Base-by-base conservation (phyloP, 2,888 invertebrate genomes). In the Ligdia adustata region DNA sequence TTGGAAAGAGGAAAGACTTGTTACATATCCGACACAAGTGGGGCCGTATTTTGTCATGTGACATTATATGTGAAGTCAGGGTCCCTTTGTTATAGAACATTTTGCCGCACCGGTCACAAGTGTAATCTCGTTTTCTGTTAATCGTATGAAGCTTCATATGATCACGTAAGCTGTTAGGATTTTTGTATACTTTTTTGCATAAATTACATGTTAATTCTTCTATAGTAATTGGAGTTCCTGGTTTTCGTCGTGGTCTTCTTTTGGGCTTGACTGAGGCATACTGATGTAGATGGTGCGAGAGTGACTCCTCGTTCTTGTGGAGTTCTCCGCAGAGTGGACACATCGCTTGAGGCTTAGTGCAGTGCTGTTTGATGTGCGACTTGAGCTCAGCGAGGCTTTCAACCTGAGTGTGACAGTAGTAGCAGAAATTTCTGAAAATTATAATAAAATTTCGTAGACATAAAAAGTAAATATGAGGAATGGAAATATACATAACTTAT, bases 11-110 rank as follows among this genome's bases (percentile, higher is more conserved):
- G 43, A 90, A 90, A 0, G 88, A 79, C 27, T 79, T 86, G 33
- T 86, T 85, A 46, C 90, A 90, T 31, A 90, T 89, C 16, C 77
- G 74, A 43, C 90, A 90, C 0, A 75, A 68, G 33, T 89, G 84
- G 0, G 90, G 88, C 18, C 82, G 71, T 15, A 80, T 68, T 35
- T 87, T 76, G 31, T 90, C 88, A 9, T 90, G 90, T 0, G 83
- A 78, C 72, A 88, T 79, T 2, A 90, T 86, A 37, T 90, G 90
- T 0, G 86, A 83, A 0, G 83, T 87, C 0, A 90, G 49, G 0
- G 90, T 87, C 0, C 89, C 90, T 66, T 90, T 90, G 28, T 82
- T 89, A 45, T 70, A 89, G 34, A 89, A 90, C 64, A 80, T 87
- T 63, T 90, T 90, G 0, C 90, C 89, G 4, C 90, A 90, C 0